Evolutionary conservation across 2,888 invertebrate species (phyloP).

Genomic region (Archaeoteleia sp.): DNA sequence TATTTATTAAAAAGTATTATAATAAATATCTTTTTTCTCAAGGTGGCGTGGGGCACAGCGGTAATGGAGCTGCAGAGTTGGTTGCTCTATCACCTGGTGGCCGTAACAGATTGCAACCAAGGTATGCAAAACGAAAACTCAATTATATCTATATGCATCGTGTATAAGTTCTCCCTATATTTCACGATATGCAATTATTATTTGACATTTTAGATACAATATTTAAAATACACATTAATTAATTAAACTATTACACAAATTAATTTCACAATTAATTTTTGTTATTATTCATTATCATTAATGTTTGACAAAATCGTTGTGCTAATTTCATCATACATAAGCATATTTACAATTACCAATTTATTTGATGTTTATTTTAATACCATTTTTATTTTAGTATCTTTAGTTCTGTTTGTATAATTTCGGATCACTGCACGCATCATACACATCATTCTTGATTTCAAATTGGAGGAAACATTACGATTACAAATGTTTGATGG

Average conservation of each 20-base stretch:
- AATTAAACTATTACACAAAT: no score
- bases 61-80: constrained; percentile 74
- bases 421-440: constrained; percentile 58
- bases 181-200: no score
- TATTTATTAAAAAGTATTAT: no score
- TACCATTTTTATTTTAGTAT: constrained; percentile 57
- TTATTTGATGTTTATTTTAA: constrained; percentile 18
- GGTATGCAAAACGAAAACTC: constrained; percentile 65
- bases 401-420: constrained; percentile 67
- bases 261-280: no score
- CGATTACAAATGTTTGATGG: constrained; percentile 71
- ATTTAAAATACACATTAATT: no score
- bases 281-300: no score
- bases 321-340: no score
- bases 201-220: no score
- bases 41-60: constrained; percentile 74
- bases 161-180: no score
- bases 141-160: no score
- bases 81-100: constrained; percentile 73
- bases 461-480: constrained; percentile 65
- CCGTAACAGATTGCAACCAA: constrained; percentile 74
- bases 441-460: constrained; percentile 63
- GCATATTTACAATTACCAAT: constrained; percentile 14
- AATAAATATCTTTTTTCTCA: constrained; percentile 46
- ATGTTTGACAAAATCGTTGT: no score